phyloP scores from a whole-genome alignment of 2,113 vertebrate genomes.

The Mirza zaza region DNA sequence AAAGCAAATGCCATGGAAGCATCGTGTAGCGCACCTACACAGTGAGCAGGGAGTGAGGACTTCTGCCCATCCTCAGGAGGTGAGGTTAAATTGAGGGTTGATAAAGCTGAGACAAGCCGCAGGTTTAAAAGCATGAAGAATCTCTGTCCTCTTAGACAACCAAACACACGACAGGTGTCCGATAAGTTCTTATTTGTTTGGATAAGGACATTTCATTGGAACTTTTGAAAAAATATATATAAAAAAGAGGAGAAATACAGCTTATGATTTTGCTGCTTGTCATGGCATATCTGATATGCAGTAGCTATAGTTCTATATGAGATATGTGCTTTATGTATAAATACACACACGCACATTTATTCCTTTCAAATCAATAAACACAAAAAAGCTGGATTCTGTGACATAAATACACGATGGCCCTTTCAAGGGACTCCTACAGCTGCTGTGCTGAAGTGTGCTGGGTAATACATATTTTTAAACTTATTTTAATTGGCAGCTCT shows the following conservation, averaged over 20 bases:
- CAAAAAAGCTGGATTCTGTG: not conserved
- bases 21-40: not conserved
- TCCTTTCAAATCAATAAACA: not conserved
- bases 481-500: not conserved
- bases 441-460: not conserved
- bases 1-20: not conserved
- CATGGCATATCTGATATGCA: not conserved
- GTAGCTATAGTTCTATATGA: not conserved
- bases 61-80: too few relatives aligned
- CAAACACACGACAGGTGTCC: not conserved
- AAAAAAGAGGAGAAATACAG: not conserved
- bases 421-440: not conserved
- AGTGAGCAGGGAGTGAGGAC: not conserved
- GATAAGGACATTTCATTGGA: not conserved
- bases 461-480: not conserved
- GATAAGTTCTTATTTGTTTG: not conserved
- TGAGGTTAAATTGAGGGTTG: not conserved
- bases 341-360: not conserved
- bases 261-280: not conserved
- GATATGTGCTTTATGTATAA: not conserved
- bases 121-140: not conserved
- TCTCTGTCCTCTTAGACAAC: accelerated
- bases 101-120: not conserved
- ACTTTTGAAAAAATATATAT: not conserved
- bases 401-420: not conserved